A percentile compares a stretch with the other conserved stretches of the same genome.
Conservation (phyloP, 2,797 vertebrate species). For the Hylomyscus alleni region DNA sequence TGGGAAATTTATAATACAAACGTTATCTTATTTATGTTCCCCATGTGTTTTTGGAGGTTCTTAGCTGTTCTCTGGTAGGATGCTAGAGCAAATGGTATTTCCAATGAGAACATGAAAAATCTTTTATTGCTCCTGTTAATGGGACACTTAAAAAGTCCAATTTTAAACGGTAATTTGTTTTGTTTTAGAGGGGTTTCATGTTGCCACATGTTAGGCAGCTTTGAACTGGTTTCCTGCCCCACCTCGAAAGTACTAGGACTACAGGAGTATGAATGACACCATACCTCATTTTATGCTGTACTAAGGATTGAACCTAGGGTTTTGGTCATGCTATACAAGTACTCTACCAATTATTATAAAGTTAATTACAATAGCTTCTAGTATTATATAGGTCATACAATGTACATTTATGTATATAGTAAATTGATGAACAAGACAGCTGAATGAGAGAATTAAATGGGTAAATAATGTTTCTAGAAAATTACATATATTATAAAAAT, state of each 20-base stretch:
- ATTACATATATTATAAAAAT: conserved; percentile 13
- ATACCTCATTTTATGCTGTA: neutral
- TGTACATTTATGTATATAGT: neutral
- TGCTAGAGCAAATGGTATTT: conserved; percentile 37
- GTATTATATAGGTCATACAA: neutral
- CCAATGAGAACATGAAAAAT: conserved; percentile 24
- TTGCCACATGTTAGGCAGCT: too few species aligned
- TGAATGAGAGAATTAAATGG: conserved; percentile 49
- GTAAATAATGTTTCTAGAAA: conserved; percentile 56
- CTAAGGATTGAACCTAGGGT: neutral
- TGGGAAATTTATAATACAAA: conserved; percentile 37
- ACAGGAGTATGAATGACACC: neutral
- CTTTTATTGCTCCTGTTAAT: conserved; percentile 31
- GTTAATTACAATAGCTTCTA: conserved; percentile 9
- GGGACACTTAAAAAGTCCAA: conserved; percentile 36
- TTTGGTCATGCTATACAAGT: neutral
- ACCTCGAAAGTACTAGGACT: neutral
- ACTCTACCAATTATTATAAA: neutral
- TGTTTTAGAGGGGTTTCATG: neutral
- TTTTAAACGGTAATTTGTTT: conserved; percentile 37
- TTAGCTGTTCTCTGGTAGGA: conserved; percentile 10
- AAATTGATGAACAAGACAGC: conserved; percentile 43
- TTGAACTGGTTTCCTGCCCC: neutral
- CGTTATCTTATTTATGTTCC: conserved; percentile 11
- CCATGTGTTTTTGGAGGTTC: conserved; percentile 32